phyloP scores from a whole-genome alignment of 2,888 invertebrate genomes.

The Agonopterix arenella region DNA sequence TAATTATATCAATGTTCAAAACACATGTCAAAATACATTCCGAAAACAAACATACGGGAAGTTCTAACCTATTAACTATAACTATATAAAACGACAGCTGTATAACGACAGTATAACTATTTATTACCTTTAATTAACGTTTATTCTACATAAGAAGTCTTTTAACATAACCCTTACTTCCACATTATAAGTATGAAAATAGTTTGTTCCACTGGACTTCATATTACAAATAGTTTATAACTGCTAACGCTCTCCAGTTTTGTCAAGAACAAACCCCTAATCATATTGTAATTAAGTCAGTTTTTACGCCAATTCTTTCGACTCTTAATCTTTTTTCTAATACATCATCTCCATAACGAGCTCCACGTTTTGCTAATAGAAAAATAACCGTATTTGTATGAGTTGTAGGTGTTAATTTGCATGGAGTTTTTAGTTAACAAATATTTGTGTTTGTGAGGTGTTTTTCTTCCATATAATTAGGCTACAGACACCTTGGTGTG shows the following conservation, averaged over 20 bases:
- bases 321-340: slow-evolving; percentile 20
- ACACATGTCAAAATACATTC: slow-evolving; percentile 50
- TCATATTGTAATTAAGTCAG: slow-evolving; percentile 69
- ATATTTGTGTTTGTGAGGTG: slow-evolving; percentile 60
- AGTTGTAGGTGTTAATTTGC: slow-evolving; percentile 15
- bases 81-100: slow-evolving; percentile 40
- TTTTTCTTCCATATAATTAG: slow-evolving; percentile 68
- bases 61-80: slow-evolving; percentile 13
- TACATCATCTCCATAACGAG: slow-evolving; percentile 33
- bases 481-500: slow-evolving; percentile 65
- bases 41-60: slow-evolving; percentile 53
- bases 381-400: slow-evolving; percentile 24
- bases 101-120: slow-evolving; percentile 68
- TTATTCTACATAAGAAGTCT: too few relatives aligned
- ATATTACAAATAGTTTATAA: slow-evolving; percentile 7
- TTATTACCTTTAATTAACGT: slow-evolving; percentile 59
- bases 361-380: slow-evolving; percentile 3
- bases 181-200: too few relatives aligned
- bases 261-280: slow-evolving; percentile 62
- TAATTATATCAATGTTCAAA: slow-evolving; percentile 2
- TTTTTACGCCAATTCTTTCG: slow-evolving; percentile 70
- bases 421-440: slow-evolving; percentile 28
- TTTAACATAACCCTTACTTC: too few relatives aligned
- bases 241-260: slow-evolving; percentile 68
- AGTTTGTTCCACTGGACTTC: too few relatives aligned